Base-by-base conservation (phyloP, 2,888 invertebrate genomes). In the Muscina levida region DNA sequence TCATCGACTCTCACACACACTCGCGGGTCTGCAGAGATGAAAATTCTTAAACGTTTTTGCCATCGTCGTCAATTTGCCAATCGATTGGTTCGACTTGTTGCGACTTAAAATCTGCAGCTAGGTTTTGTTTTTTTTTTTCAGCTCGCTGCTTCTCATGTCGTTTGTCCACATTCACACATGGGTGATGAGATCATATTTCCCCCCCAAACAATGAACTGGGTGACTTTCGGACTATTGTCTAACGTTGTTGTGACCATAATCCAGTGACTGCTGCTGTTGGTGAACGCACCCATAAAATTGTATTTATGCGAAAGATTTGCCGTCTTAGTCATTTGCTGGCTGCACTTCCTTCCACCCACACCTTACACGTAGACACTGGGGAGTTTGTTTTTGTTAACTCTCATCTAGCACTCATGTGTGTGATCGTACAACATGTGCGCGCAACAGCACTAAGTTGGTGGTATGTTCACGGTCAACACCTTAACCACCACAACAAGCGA, bases 401-500 rank as follows among this genome's bases (percentile, higher is more conserved):
- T 22, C 51, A 4, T 11, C n/a, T n/a, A n/a, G n/a, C 48, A 26
- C 37, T 17, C 42, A 19, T 70, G 42, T 56, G 42, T 56, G 37
- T 56, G 46, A 66, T 65, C 51, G 56, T 48, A 42, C 22, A 57
- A 39, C 62, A 42, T 68, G 53, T 68, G 53, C 39, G 68, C 22
- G n/a, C n/a, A 77, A 37, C 31, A 15, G 57, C 31, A n/a, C n/a
- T 31, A 57, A 31, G 57, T 57, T 57, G 62, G 13, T 26, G 17
- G 19, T 42, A 39, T 62, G 62, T 81, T 81, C 77, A 81, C 81
- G 81, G 81, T 81, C 81, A 81, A 81, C 81, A 81, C 74, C 77
- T 77, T 77, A 31, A 31, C 31, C 31, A 31, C 31, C 31, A 31
- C 31, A n/a, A n/a, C n/a, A n/a, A n/a, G n/a, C n/a, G n/a, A 72